These are phyloP conservation scores for Speoplatyrhinus poulsoni DNA, from an alignment of 2,113 vertebrate genomes.

Conservation along the genomic window DNA sequence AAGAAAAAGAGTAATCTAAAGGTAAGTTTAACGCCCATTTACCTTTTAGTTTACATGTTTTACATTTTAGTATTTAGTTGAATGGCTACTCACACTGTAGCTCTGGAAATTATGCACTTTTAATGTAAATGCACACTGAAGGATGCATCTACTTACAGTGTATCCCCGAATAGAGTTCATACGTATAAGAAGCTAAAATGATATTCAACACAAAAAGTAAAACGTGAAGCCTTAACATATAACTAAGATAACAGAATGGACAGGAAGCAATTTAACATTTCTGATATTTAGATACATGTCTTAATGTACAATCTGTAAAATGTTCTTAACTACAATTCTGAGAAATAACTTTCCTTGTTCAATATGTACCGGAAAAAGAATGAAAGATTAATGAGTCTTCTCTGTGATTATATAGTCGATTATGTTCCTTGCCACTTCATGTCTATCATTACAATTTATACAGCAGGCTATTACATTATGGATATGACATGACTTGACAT, in stretches of 20 bases:
- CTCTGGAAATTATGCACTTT: neutral
- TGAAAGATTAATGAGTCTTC: neutral
- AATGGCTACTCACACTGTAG: neutral
- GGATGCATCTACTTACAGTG: too few species aligned
- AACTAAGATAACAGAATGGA: too few species aligned
- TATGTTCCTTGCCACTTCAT: neutral
- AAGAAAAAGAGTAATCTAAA: neutral
- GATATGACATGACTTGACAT: slow-evolving; percentile 5
- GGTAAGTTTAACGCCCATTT: slow-evolving; percentile 35
- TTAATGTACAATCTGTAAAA: too few species aligned
- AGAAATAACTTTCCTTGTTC: neutral
- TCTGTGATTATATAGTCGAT: neutral
- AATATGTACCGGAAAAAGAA: too few species aligned
- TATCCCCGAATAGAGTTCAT: too few species aligned
- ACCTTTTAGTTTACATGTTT: slow-evolving; percentile 8
- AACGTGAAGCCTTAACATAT: too few species aligned
- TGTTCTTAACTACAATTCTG: neutral
- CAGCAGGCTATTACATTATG: slow-evolving; percentile 1
- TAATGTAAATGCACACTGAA: slow-evolving; percentile 1
- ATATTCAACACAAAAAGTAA: too few species aligned
- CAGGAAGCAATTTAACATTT: too few species aligned
- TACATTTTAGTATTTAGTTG: neutral
- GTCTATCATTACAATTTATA: neutral
- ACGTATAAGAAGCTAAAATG: too few species aligned
- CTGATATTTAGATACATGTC: too few species aligned